Evolutionary conservation across 2,888 invertebrate species (phyloP), one percentile per base, ranked within the genome.

Genomic region (Diogma glabrata): DNA sequence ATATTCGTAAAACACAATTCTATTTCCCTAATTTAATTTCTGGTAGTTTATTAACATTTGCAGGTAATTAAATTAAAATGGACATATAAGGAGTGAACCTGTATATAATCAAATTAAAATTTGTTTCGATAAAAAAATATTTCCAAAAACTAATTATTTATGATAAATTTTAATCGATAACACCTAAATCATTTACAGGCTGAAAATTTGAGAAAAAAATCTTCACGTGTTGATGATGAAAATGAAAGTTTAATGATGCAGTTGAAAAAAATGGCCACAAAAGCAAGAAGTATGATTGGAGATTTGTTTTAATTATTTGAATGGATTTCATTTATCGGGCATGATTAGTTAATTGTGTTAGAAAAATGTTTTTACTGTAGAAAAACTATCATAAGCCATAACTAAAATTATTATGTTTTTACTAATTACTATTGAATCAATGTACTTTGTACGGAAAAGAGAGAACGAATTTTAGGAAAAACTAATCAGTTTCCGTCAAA

Each of bases 231-330:
- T 69, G 95, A 96, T 74, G 92, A 93, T 71, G 95, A 96, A 78
- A 95, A 95, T 77, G 95, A 96, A 72, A 89, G 89, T 61, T 78
- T 94, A 72, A 84, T 89, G 72, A 80, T 89, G 76, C 94, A 94
- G 79, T 81, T 95, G 75, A 89, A 92, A 80, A 93, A 93, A 82
- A 86, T 94, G 84, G 89, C 91, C 75, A 81, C 83, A 71, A 82
- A 84, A 74, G 81, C 84, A 74, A 79, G 81, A 81, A 81, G 83
- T 84, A 83, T 73, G 82, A 22, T 22, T 23, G 40, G 43, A n/a
- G n/a, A n/a, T n/a, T n/a, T n/a, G n/a, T n/a, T n/a, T n/a, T n/a
- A n/a, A n/a, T n/a, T n/a, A n/a, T n/a, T n/a, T n/a, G n/a, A n/a
- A n/a, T n/a, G n/a, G n/a, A n/a, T n/a, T n/a, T n/a, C n/a, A n/a